Conservation (phyloP, 2,888 invertebrate genomes). For the Scaptomyza polygonia region DNA sequence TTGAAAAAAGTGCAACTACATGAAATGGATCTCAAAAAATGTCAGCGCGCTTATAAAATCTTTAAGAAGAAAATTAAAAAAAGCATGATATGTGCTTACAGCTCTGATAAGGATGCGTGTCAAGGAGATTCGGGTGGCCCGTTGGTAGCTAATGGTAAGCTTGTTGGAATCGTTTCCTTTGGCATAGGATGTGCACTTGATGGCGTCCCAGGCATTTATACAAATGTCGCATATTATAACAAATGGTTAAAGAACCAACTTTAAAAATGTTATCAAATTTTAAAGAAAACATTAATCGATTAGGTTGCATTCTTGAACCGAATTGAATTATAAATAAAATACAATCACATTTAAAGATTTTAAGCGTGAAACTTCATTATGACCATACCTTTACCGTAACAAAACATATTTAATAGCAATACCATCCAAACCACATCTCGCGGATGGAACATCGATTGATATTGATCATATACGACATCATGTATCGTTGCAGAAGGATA, state of each 20-base stretch:
- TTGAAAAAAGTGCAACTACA: background rate
- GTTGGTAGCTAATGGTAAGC: background rate
- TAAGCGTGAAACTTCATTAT: too few species aligned
- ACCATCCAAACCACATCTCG: background rate
- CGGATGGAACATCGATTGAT: background rate
- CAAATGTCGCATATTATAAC: constrained; percentile 3
- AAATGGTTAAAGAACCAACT: background rate
- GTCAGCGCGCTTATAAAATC: background rate
- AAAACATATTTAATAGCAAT: too few species aligned
- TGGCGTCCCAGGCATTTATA: constrained; percentile 4
- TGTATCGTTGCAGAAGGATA: background rate
- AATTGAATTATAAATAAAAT: too few species aligned
- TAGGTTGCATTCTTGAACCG: too few species aligned
- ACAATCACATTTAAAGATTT: too few species aligned
- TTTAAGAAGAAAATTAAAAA: background rate
- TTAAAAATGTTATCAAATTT: background rate
- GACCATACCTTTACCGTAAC: too few species aligned
- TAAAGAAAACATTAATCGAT: too few species aligned
- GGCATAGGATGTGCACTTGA: background rate
- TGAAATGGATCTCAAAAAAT: background rate
- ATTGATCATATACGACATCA: background rate
- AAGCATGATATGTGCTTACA: constrained; percentile 4
- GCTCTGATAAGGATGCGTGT: background rate
- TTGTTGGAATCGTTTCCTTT: constrained; percentile 15
- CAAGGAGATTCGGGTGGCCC: constrained; percentile 17